These are phyloP conservation scores for Verasper variegatus DNA, from an alignment of 2,113 vertebrate species.

Conservation along the genomic window DNA sequence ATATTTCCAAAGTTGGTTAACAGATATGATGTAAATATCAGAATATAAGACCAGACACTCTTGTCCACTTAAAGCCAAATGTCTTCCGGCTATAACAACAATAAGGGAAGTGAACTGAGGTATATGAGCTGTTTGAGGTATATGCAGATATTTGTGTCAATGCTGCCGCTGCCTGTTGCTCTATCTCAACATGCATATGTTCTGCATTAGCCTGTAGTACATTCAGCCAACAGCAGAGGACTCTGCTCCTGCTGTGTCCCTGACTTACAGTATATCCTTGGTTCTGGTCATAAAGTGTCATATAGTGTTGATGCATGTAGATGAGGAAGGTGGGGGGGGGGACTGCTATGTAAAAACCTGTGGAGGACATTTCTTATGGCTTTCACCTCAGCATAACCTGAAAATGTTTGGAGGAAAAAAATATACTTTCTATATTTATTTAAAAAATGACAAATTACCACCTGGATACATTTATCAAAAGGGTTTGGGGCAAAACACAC, in stretches of 20 bases:
- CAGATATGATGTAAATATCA: background rate
- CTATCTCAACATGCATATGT: background rate
- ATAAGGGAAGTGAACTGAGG: background rate
- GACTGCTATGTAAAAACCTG: background rate
- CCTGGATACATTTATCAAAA: conserved; percentile 6
- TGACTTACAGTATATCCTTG: conserved; percentile 8
- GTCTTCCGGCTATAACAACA: background rate
- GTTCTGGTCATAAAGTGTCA: conserved; percentile 21
- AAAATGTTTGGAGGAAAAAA: background rate
- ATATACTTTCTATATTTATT: background rate
- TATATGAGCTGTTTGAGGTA: background rate
- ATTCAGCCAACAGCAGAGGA: conserved; percentile 66
- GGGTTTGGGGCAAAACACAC: background rate
- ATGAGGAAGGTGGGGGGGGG: background rate
- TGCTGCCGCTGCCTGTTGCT: conserved; percentile 22
- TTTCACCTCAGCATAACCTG: conserved; percentile 2
- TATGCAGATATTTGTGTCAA: background rate
- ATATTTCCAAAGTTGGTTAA: no score
- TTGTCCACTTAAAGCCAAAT: background rate
- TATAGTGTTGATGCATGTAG: conserved; percentile 20
- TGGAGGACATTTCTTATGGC: conserved; percentile 1
- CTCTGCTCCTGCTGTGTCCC: conserved; percentile 54
- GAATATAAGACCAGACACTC: background rate
- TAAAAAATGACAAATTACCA: conserved; percentile 11
- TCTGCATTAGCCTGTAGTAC: conserved; percentile 52